phyloP scores from a whole-genome alignment of 2,888 invertebrate species.

The Eristalis tenax region DNA sequence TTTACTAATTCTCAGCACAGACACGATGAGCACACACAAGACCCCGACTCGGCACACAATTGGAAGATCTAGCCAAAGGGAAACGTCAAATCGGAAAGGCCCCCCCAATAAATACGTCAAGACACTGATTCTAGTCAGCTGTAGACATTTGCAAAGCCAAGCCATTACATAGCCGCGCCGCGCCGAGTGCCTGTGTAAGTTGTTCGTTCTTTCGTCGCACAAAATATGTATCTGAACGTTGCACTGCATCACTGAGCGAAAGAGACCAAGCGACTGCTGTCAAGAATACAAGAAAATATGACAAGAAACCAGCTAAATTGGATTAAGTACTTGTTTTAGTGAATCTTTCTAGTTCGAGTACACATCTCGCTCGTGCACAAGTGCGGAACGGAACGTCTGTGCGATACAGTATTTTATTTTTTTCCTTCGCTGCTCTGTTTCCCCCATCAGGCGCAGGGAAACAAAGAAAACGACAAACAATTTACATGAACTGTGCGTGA shows the following conservation, averaged over 20 bases:
- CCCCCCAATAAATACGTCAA: not conserved
- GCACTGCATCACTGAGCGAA: slow-evolving; percentile 15
- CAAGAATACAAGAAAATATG: not conserved
- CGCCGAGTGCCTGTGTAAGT: not conserved
- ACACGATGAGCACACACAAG: slow-evolving; percentile 26
- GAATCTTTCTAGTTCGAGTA: slow-evolving; percentile 42
- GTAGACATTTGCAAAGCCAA: slow-evolving; percentile 40
- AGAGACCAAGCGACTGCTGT: not conserved
- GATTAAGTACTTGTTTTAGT: slow-evolving; percentile 60
- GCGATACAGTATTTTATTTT: slow-evolving; percentile 5
- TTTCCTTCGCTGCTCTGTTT: not conserved
- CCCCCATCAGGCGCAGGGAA: not conserved
- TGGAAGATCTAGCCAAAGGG: not conserved
- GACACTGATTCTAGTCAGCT: slow-evolving; percentile 33
- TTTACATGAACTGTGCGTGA: not conserved
- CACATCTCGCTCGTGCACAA: slow-evolving; percentile 17
- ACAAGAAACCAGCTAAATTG: slow-evolving; percentile 57
- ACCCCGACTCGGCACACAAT: not conserved
- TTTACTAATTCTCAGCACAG: slow-evolving; percentile 34
- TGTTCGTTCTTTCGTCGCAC: not conserved
- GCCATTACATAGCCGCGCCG: slow-evolving; percentile 7
- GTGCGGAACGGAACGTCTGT: not conserved
- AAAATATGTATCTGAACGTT: not conserved
- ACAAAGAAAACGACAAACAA: not conserved
- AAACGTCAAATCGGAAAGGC: slow-evolving; percentile 37